A percentile compares a stretch with the other conserved stretches of the same genome.
Evolutionary conservation across 2,888 invertebrate genomes (phyloP).

Genomic region (Melipona bicolor): DNA sequence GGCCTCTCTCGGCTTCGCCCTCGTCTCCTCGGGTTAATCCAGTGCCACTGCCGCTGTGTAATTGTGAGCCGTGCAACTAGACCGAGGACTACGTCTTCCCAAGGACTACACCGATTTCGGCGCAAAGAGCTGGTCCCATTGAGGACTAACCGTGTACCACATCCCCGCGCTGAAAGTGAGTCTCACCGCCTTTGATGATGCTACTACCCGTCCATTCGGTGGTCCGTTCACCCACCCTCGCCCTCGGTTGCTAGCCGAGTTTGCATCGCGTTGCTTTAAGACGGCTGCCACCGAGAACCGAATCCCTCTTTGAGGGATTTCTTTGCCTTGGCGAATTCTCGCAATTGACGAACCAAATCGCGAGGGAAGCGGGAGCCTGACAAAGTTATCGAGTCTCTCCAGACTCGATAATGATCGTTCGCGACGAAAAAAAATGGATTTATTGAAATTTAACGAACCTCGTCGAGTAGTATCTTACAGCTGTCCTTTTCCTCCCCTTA

Average conservation of each 20-base stretch:
- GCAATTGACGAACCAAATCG: no score
- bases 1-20: slow-evolving; percentile 5
- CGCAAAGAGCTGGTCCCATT: slow-evolving; percentile 60
- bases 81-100: slow-evolving; percentile 31
- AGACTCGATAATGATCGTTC: neutral
- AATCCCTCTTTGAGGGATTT: neutral
- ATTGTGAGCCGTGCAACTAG: slow-evolving; percentile 49
- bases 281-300: neutral
- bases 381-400: slow-evolving; percentile 31
- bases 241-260: slow-evolving; percentile 10
- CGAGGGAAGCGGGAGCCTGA: neutral
- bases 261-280: slow-evolving; percentile 13
- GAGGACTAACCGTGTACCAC: slow-evolving; percentile 74
- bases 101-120: slow-evolving; percentile 48
- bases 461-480: neutral
- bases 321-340: neutral
- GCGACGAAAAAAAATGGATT: neutral
- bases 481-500: neutral
- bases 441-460: slow-evolving; percentile 29
- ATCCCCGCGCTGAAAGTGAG: slow-evolving; percentile 75
- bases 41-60: slow-evolving; percentile 39
- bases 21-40: slow-evolving; percentile 5
- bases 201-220: neutral
- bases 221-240: slow-evolving; percentile 1
- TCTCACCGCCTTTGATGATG: slow-evolving; percentile 30